These are phyloP conservation scores for Lithophane socia DNA, from an alignment of 2,888 invertebrate genomes.

Conservation along the genomic window DNA sequence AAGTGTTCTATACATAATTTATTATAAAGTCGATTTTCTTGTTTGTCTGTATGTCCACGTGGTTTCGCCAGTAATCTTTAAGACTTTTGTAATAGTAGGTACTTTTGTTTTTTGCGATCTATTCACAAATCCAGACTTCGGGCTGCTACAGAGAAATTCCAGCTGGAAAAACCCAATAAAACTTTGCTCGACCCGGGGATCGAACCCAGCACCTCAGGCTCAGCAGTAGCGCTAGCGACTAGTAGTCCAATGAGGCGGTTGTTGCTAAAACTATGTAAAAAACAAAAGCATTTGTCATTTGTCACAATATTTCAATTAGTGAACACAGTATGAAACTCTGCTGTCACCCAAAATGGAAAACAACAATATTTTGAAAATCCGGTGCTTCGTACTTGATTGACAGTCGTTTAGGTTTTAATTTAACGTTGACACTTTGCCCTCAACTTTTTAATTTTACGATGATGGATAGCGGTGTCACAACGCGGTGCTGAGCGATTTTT, in stretches of 20 bases:
- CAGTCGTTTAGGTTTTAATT: slow-evolving; percentile 40
- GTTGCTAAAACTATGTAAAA: background rate
- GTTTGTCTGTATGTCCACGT: too few relatives aligned
- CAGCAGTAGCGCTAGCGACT: too few relatives aligned
- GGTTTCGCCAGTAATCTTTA: too few relatives aligned
- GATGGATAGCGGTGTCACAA: slow-evolving; percentile 37
- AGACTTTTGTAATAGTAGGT: too few relatives aligned
- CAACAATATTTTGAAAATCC: slow-evolving; percentile 22
- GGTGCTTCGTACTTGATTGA: slow-evolving; percentile 32
- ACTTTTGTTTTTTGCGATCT: too few relatives aligned
- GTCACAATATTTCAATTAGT: slow-evolving; percentile 23
- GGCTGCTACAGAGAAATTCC: too few relatives aligned
- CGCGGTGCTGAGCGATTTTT: slow-evolving; percentile 4
- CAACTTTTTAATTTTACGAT: slow-evolving; percentile 52
- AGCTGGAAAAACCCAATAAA: too few relatives aligned
- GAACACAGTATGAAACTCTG: background rate
- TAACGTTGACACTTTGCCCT: slow-evolving; percentile 45
- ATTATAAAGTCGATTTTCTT: too few relatives aligned
- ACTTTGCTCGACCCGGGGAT: too few relatives aligned
- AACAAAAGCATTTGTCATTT: slow-evolving; percentile 1
- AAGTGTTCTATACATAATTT: too few relatives aligned
- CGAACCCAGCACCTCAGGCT: too few relatives aligned
- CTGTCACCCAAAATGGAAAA: background rate
- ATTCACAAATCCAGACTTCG: too few relatives aligned
- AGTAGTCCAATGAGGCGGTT: background rate